A percentile compares a stretch with the other conserved stretches of the same genome.
Conservation (phyloP, 2,888 invertebrate species). For the Calephelis perditalis region DNA sequence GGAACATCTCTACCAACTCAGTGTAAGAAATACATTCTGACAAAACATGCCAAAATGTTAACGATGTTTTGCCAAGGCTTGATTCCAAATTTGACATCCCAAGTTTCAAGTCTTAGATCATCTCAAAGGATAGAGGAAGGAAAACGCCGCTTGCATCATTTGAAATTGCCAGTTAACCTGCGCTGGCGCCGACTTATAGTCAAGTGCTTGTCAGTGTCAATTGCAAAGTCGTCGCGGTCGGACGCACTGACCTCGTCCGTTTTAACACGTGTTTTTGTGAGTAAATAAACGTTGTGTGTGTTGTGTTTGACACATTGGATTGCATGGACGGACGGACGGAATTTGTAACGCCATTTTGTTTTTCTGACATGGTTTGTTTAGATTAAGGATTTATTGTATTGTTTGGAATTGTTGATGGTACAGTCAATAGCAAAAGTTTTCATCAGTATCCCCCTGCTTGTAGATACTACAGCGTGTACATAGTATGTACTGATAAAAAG, state of each 20-base stretch:
- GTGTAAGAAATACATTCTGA: too few species aligned
- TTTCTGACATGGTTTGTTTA: constrained; percentile 17
- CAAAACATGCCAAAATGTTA: too few species aligned
- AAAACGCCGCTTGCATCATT: constrained; percentile 29
- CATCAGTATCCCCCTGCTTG: neutral
- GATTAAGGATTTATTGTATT: constrained; percentile 3
- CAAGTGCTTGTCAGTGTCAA: constrained; percentile 49
- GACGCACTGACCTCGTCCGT: constrained; percentile 40
- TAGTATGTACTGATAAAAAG: too few species aligned
- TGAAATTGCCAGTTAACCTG: constrained; percentile 48
- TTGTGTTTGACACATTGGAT: constrained; percentile 50
- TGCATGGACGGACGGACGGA: constrained; percentile 39
- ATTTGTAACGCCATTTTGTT: constrained; percentile 33
- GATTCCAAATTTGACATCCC: too few species aligned
- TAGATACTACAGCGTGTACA: too few species aligned
- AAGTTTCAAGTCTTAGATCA: constrained; percentile 11
- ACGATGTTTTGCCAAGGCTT: too few species aligned
- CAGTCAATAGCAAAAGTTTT: neutral
- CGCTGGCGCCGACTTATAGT: constrained; percentile 46
- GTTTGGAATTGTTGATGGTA: constrained; percentile 8
- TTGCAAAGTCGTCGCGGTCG: constrained; percentile 42
- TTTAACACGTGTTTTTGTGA: constrained; percentile 56
- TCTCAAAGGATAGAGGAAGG: constrained; percentile 39
- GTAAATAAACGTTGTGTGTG: constrained; percentile 50
- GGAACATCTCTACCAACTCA: too few species aligned